Evolutionary conservation across 2,113 vertebrate genomes (phyloP), one percentile per base, ranked within the genome.

Genomic region (Accipiter cooperii): DNA sequence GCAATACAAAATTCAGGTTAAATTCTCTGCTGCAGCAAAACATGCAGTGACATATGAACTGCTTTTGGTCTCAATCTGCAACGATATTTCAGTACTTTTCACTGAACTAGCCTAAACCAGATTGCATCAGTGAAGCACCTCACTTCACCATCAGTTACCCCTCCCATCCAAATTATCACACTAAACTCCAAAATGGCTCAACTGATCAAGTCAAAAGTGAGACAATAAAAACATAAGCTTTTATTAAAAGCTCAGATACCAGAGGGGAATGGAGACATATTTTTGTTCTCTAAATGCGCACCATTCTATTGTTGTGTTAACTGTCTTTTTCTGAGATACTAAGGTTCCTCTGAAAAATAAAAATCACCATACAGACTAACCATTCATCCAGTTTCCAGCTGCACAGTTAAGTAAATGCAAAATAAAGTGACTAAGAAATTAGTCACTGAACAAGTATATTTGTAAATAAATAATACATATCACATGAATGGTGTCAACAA

Each of bases 21-120:
- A 65, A 3, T 40, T 57, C 44, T 76, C 63, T 54, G 36, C 66
- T 91, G 18, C 61, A 84, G 22, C 42, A 89, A 31, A 52, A 76
- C n/a, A 11, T 0, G 2, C 1, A 0, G 13, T 33, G 58, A 80
- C 29, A 19, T 7, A 13, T 2, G 13, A 73, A 63, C 28, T 74
- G 28, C 28, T 80, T 84, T 49, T 46, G 34, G 49, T 40, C 18
- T 65, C 65, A 34, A 7, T 10, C 63, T 80, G 28, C 58, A 84
- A 90, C 86, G 24, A 31, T 21, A 73, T 34, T 80, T 22, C 40
- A 14, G 40, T 29, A 57, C 29, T 68, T 64, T 63, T 68, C 38
- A 60, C 52, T 52, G 34, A 77, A 85, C 83, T 36, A 10, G 18
- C 44, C 75, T 83, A 65, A 82, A 61, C 9, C 20, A 61, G 28